Conservation (phyloP, 2,888 invertebrate species). For the Chloroclystis v-ata region DNA sequence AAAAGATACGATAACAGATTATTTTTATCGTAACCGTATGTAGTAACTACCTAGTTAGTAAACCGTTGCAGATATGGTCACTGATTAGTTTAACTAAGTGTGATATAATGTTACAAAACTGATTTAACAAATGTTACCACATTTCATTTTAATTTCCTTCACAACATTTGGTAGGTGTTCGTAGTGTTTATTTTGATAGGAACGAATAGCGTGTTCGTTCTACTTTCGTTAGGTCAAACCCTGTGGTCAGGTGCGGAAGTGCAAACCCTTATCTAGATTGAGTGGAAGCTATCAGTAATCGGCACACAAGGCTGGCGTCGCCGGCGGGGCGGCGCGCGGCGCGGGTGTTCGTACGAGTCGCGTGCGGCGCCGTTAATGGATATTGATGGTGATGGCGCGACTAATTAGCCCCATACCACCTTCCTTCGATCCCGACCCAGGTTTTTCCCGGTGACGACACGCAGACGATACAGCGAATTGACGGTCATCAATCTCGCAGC, state of each 20-base stretch:
- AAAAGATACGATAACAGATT: too few species aligned
- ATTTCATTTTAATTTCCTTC: too few species aligned
- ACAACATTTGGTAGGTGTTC: neutral
- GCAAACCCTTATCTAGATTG: constrained; percentile 58
- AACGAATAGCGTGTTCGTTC: constrained; percentile 33
- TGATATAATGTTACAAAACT: too few species aligned
- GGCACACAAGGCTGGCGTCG: constrained; percentile 37
- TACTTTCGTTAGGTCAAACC: constrained; percentile 39
- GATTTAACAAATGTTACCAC: too few species aligned
- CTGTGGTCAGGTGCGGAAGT: constrained; percentile 49
- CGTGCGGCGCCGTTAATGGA: constrained; percentile 76
- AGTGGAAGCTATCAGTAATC: constrained; percentile 53
- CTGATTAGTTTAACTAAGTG: too few species aligned
- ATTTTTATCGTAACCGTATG: too few species aligned
- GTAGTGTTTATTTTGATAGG: constrained; percentile 13
- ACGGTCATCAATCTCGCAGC: constrained; percentile 49
- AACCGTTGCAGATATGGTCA: too few species aligned
- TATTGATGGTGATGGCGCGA: constrained; percentile 72
- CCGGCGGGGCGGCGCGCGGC: constrained; percentile 30
- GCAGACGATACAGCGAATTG: constrained; percentile 40
- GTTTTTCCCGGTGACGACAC: constrained; percentile 43
- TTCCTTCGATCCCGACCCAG: constrained; percentile 41
- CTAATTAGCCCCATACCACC: constrained; percentile 67
- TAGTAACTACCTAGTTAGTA: too few species aligned
- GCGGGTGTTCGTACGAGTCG: constrained; percentile 49